A percentile compares a stretch with the other conserved stretches of the same genome.
Evolutionary conservation across 2,113 vertebrate genomes (phyloP).

Genomic region (Corythoichthys haematopterus): DNA sequence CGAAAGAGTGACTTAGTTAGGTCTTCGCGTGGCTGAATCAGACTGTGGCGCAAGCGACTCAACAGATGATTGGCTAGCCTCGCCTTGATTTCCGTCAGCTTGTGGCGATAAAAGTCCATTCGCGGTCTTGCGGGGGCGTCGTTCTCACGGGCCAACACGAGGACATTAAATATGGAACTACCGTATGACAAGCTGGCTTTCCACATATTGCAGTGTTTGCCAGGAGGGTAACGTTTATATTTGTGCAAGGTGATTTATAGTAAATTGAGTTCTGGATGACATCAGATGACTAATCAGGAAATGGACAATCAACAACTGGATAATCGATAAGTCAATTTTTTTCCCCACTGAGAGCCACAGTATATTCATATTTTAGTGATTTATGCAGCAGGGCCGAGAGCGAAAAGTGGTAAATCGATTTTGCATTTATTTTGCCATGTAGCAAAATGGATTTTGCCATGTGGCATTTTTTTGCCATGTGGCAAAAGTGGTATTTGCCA

Average conservation of each 20-base stretch:
- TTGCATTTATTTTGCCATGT: no score
- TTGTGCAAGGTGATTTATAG: neutral
- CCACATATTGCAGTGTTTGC: constrained; percentile 19
- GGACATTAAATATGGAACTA: constrained; percentile 31
- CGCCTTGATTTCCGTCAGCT: constrained; percentile 21
- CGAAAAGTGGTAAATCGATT: no score
- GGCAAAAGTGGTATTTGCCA: no score
- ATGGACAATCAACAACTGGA: no score
- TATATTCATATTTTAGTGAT: no score
- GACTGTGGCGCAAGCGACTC: constrained; percentile 7
- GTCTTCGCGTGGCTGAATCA: constrained; percentile 24
- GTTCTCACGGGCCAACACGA: constrained; percentile 16
- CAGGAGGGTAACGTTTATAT: constrained; percentile 16
- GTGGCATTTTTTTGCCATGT: no score
- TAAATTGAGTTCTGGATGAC: constrained; percentile 5
- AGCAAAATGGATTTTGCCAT: no score
- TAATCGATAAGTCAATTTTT: no score
- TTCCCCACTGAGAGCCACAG: no score
- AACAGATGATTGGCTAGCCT: constrained; percentile 34
- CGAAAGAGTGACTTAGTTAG: constrained; percentile 31
- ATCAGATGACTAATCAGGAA: constrained; percentile 5
- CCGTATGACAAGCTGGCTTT: constrained; percentile 35
- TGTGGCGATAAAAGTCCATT: constrained; percentile 18
- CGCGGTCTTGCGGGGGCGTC: constrained; percentile 11
- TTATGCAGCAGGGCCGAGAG: no score